A percentile compares a stretch with the other conserved stretches of the same genome.
Conservation (phyloP, 1,140 invertebrate species). For the Zaprionus vittiger region DNA sequence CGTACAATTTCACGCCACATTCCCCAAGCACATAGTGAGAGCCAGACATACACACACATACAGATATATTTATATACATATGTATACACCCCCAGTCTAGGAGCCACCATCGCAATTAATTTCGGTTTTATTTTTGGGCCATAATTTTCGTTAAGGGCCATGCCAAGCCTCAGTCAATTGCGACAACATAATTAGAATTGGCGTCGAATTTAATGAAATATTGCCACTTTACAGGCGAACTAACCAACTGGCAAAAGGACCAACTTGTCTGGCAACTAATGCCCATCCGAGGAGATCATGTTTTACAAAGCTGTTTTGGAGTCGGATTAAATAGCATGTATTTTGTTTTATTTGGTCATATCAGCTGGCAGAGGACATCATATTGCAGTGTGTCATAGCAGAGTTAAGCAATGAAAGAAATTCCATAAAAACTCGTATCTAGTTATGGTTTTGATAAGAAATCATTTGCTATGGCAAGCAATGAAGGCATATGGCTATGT, state of each 20-base stretch:
- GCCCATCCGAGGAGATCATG: neutral
- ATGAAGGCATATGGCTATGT: neutral
- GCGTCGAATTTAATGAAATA: slow-evolving; percentile 38
- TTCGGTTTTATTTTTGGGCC: slow-evolving; percentile 52
- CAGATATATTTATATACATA: too few species aligned
- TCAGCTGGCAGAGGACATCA: neutral
- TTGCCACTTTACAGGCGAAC: slow-evolving; percentile 27
- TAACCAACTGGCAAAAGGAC: neutral
- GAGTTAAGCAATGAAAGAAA: too few species aligned
- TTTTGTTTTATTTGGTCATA: neutral
- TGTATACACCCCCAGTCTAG: slow-evolving; percentile 2
- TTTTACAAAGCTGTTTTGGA: neutral
- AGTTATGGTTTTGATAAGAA: too few species aligned
- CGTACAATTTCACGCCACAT: slow-evolving; percentile 10
- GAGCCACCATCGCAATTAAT: slow-evolving; percentile 45
- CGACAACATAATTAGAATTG: slow-evolving; percentile 39
- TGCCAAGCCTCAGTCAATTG: slow-evolving; percentile 9
- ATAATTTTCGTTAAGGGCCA: slow-evolving; percentile 25
- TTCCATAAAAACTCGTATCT: too few species aligned
- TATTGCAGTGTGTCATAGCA: neutral
- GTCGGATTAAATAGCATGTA: neutral
- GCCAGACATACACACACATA: slow-evolving; percentile 5
- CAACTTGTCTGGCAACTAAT: slow-evolving; percentile 1
- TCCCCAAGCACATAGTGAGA: neutral
- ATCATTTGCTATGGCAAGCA: neutral